phyloP scores from a whole-genome alignment of 1,140 invertebrate genomes.

The Cyclina sinensis region DNA sequence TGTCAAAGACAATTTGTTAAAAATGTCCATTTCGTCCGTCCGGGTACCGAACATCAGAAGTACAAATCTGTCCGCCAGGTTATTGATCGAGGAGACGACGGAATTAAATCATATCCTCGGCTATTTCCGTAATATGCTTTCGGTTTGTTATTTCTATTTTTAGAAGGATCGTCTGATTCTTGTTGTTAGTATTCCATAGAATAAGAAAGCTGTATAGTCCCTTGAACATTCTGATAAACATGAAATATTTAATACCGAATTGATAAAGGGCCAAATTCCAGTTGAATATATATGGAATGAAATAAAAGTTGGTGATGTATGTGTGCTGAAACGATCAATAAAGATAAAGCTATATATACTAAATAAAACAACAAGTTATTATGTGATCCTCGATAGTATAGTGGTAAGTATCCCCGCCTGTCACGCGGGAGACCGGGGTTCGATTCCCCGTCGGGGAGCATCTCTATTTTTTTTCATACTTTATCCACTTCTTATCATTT shows the following conservation, averaged over 20 bases:
- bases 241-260: too few relatives aligned
- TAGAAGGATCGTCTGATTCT: too few relatives aligned
- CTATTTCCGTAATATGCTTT: neutral
- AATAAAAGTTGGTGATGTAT: too few relatives aligned
- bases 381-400: slow-evolving; percentile 84
- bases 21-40: neutral
- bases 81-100: neutral
- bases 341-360: too few relatives aligned
- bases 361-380: too few relatives aligned
- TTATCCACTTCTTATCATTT: neutral
- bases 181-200: too few relatives aligned
- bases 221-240: too few relatives aligned
- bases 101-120: neutral
- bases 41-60: neutral
- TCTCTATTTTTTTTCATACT: slow-evolving; percentile 12
- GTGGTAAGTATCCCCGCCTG: slow-evolving; percentile 89
- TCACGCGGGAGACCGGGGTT: slow-evolving; percentile 89
- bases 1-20: neutral
- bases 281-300: too few relatives aligned
- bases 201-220: too few relatives aligned
- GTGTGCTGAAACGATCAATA: too few relatives aligned
- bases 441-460: slow-evolving; percentile 88
- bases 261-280: too few relatives aligned
- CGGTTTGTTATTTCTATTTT: neutral
- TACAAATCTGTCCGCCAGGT: neutral